Evolutionary conservation across 2,797 vertebrate species (phyloP), one percentile per base, ranked within the genome.

Genomic region (Vespertilio murinus): DNA sequence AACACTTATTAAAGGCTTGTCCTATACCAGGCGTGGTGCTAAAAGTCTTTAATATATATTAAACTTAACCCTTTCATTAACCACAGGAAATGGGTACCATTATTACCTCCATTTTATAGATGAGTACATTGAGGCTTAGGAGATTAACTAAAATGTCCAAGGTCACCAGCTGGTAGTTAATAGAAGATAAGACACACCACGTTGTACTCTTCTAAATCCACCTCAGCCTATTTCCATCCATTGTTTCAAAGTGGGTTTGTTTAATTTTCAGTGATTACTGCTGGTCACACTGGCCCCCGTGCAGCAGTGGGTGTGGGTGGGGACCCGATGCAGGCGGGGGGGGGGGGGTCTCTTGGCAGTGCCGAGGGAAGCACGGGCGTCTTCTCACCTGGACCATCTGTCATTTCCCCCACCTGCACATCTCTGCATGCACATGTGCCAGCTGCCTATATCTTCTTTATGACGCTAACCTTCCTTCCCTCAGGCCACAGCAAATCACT

Each of bases 401-500:
- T 70, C 64, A 14, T 59, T 90, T 83, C 40, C 82, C 12, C 33
- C 23, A 10, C 17, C 78, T 78, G 61, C 69, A 33, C 52, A 42
- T 87, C 45, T 75, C 74, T 59, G 47, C 12, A 3, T 16, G 47
- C 18, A 40, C 65, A 35, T 1, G 23, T 23, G 54, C 87, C 70
- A 80, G 69, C 25, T 12, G 49, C 14, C 3, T 88, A 11, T 28
- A 33, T 95, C 91, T 93, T 95, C 40, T 54, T 82, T 84, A 52
- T 56, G 70, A 49, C 82, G 91, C 59, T 69, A 71, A 67, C 70
- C 87, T 82, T 77, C 74, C 77, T 93, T 75, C 91, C 95, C 78
- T 78, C 81, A 28, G 93, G 94, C 74, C 87, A 56, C 33, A 42
- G 90, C 1, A 54, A 92, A 75, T 71, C 91, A 52, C 42, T 79